These are phyloP conservation scores for Orthonyx spaldingii DNA, from an alignment of 2,113 vertebrate genomes.

Conservation along the genomic window DNA sequence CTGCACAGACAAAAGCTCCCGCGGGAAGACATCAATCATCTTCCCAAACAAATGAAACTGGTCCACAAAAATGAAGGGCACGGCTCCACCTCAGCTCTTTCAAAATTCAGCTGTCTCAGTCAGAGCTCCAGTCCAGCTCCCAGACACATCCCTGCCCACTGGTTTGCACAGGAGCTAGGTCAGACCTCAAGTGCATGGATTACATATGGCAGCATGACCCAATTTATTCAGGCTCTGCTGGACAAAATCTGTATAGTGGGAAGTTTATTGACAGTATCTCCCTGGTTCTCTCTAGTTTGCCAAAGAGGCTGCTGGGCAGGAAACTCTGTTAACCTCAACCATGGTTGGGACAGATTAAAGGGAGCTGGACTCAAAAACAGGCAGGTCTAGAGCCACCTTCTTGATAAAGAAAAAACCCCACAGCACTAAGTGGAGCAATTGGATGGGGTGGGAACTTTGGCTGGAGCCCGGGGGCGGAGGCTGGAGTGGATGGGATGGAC, in stretches of 20 bases:
- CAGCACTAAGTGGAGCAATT: neutral
- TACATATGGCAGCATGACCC: conserved; percentile 31
- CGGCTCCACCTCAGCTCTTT: neutral
- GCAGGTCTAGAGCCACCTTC: neutral
- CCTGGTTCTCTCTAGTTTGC: conserved; percentile 10
- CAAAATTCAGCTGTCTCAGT: neutral
- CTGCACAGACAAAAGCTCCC: neutral
- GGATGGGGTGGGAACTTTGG: neutral
- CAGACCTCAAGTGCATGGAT: neutral
- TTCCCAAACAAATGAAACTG: neutral
- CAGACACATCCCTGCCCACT: neutral
- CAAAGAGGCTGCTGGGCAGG: conserved; percentile 25
- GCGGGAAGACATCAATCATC: neutral
- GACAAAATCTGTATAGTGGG: neutral
- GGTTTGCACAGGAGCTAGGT: neutral
- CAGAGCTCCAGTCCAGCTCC: neutral
- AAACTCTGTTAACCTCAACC: conserved; percentile 3
- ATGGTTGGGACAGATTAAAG: neutral
- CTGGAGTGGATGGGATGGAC: fast-evolving
- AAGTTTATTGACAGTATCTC: neutral
- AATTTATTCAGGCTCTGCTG: neutral
- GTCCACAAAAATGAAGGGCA: neutral
- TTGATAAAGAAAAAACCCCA: neutral
- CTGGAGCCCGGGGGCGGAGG: neutral
- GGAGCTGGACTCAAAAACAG: neutral